Base-by-base conservation (phyloP, 2,797 vertebrate species). In the Cyprinodon diabolis region DNA sequence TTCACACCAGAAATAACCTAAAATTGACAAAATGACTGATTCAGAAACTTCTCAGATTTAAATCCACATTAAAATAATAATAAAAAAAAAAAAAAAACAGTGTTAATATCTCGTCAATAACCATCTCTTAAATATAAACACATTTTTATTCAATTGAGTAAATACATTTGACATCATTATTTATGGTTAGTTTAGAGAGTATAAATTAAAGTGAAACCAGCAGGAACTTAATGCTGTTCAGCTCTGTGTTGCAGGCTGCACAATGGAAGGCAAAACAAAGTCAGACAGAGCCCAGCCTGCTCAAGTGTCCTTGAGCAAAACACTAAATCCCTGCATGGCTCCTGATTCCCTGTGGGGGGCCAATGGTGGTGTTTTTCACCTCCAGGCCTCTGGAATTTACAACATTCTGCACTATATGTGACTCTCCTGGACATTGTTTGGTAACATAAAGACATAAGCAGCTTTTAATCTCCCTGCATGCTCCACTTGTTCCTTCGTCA, bases 371-470 rank as follows among this genome's bases (percentile, higher is more conserved):
- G 43, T 68, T 75, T 75, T 79, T 58, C 67, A 79, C 65, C 43
- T 60, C 3, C 35, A 49, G 70, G 40, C 55, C 11, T 14, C 25
- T 11, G 47, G 19, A 19, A 11, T 66, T 21, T 74, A 30, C 56
- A 49, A 68, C 25, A 55, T 12, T 45, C 14, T 52, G 51, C 30
- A 40, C 57, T 72, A 47, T 11, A 21, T 71, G 52, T 45, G 57
- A 68, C 57, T 70, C 68, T 72, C n/a, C 8, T 72, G 21, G 58
- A 75, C 45, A 75, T 85, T 87, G 79, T 75, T 81, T 78, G 76
- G 79, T 83, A 86, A 86, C 69, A 67, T 82, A 80, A 87, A 86
- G 60, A 77, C 80, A 79, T 85, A 72, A 92, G 78, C 45, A 72
- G 80, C 74, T 57, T 71, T 71, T 90, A 87, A 90, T 89, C 87